phyloP scores from a whole-genome alignment of 2,113 vertebrate genomes.

The Urocynchramus pylzowi region DNA sequence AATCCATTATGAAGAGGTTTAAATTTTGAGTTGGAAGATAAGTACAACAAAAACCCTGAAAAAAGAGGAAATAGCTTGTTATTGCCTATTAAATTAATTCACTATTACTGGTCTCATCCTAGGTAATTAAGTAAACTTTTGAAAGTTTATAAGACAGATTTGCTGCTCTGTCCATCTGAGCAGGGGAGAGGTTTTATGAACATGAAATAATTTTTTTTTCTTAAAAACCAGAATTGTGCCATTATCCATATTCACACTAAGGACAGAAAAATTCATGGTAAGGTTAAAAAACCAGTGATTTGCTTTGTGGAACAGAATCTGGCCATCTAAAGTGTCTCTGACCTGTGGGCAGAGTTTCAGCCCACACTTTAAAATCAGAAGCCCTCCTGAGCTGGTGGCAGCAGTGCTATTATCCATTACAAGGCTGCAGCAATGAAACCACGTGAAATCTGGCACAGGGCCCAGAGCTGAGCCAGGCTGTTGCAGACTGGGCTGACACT shows the following conservation, averaged over 20 bases:
- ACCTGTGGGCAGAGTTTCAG: not conserved
- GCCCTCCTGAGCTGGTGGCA: not conserved
- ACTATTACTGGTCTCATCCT: not conserved
- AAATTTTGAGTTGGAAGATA: not conserved
- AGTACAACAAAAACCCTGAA: not conserved
- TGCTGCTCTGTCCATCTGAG: not conserved
- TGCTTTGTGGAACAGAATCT: fast-evolving
- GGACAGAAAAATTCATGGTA: not conserved
- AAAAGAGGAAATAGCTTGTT: not conserved
- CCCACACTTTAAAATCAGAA: not conserved
- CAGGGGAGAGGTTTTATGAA: not conserved
- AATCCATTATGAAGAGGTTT: fast-evolving
- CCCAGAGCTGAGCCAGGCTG: not conserved
- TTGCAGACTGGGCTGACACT: constrained; percentile 19
- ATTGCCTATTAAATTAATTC: not conserved
- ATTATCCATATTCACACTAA: not conserved
- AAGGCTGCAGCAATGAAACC: not conserved
- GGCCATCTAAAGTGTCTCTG: not conserved
- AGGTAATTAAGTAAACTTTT: not conserved
- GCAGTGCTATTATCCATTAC: not conserved
- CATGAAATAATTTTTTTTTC: not conserved
- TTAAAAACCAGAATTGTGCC: not conserved
- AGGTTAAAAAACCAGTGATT: not conserved
- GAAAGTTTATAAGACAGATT: not conserved
- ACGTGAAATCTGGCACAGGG: not conserved